Percentiles rank a stretch among this genome's conserved stretches.
Evolutionary conservation across 2,888 invertebrate genomes (phyloP).

Genomic region (Cataglyphis albicans): DNA sequence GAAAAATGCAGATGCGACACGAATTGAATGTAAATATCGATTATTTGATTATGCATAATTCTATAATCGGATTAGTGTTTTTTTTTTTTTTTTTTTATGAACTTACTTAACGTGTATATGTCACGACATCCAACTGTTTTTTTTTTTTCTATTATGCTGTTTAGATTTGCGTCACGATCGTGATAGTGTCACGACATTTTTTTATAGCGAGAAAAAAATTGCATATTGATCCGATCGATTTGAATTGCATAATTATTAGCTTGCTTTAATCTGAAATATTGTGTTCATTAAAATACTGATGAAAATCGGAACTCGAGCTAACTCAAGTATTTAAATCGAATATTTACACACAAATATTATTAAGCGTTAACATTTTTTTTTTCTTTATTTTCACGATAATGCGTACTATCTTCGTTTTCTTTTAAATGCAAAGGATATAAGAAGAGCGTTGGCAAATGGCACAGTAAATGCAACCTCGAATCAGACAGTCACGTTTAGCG

Average conservation of each 20-base stretch:
- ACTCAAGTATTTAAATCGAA: background rate
- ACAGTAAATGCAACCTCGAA: background rate
- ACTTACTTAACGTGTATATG: background rate
- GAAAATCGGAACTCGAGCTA: conserved; percentile 3
- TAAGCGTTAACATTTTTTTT: background rate
- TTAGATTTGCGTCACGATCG: background rate
- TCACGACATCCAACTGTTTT: background rate
- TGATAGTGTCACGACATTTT: conserved; percentile 12
- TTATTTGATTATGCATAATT: conserved; percentile 23
- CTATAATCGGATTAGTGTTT: conserved; percentile 15
- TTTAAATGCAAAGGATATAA: background rate
- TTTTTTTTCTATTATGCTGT: conserved; percentile 21
- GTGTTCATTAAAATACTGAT: background rate
- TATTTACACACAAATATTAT: background rate
- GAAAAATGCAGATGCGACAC: background rate
- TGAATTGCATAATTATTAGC: conserved; percentile 15
- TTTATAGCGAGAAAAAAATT: background rate
- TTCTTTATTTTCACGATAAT: background rate
- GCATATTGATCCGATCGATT: conserved; percentile 26
- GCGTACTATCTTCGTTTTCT: too few relatives aligned
- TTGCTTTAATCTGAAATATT: conserved; percentile 4
- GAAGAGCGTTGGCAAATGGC: background rate
- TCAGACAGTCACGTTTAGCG: conserved; percentile 7
- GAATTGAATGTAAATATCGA: background rate
- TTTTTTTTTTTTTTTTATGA: background rate